Conservation (phyloP, 2,113 vertebrate genomes). For the Caranx ignobilis region DNA sequence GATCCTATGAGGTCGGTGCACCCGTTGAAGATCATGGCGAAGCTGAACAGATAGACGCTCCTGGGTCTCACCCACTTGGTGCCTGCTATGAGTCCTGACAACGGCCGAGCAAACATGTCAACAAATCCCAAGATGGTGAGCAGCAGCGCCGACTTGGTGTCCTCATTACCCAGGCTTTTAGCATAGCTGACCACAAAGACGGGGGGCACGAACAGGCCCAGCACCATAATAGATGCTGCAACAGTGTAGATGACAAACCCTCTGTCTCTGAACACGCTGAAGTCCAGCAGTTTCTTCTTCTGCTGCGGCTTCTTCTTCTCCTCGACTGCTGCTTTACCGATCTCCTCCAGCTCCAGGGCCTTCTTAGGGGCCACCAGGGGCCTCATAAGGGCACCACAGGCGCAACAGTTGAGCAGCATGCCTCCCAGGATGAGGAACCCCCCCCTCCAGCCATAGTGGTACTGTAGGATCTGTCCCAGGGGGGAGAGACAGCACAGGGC, state of each 20-base stretch:
- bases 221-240: constrained; percentile 93
- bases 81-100: constrained; percentile 88
- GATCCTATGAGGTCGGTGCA: constrained; percentile 90
- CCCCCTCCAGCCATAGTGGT: constrained; percentile 91
- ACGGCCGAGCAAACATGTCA: constrained; percentile 92
- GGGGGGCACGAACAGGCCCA: constrained; percentile 94
- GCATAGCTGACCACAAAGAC: constrained; percentile 95
- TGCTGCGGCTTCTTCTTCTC: constrained; percentile 62
- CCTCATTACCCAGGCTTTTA: constrained; percentile 87
- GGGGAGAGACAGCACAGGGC: constrained; percentile 94
- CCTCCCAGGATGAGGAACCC: constrained; percentile 94
- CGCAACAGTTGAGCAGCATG: constrained; percentile 94
- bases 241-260: constrained; percentile 90
- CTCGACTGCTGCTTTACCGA: background rate
- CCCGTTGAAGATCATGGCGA: constrained; percentile 94
- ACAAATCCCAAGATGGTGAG: constrained; percentile 91
- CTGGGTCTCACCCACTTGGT: constrained; percentile 88
- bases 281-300: constrained; percentile 88
- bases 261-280: constrained; percentile 89
- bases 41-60: constrained; percentile 92
- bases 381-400: constrained; percentile 92
- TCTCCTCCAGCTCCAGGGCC: constrained; percentile 30
- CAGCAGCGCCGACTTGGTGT: constrained; percentile 90
- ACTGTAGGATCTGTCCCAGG: constrained; percentile 89
- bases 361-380: constrained; percentile 83